These are phyloP conservation scores for Eupleurogrammus muticus DNA, from an alignment of 2,797 vertebrate species.

Conservation along the genomic window DNA sequence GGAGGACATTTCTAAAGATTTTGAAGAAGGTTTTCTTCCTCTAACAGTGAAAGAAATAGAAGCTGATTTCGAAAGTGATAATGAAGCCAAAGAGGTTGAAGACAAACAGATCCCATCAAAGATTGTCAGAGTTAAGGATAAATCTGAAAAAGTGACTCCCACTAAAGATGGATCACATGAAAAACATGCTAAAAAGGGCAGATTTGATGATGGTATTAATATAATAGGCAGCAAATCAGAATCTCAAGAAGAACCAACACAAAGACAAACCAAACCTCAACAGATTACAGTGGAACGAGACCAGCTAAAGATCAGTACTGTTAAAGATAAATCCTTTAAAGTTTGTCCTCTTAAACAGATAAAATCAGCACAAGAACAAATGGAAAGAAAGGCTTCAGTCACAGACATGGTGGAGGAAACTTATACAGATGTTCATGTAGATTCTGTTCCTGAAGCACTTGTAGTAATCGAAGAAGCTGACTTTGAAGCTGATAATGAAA, in stretches of 20 bases:
- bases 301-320: not conserved
- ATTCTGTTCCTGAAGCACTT: not conserved
- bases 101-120: not conserved
- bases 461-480: not conserved
- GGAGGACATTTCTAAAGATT: too few relatives aligned
- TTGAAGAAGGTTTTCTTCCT: too few relatives aligned
- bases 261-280: not conserved
- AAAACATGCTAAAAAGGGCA: not conserved
- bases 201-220: not conserved
- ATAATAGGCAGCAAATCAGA: not conserved
- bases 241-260: not conserved
- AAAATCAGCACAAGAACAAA: not conserved
- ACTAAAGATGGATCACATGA: not conserved
- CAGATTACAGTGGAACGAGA: not conserved
- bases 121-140: not conserved
- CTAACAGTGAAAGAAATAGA: too few relatives aligned
- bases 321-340: slow-evolving; percentile 24
- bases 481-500: not conserved
- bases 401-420: not conserved
- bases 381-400: not conserved
- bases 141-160: not conserved
- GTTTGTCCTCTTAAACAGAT: slow-evolving; percentile 8
- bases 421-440: not conserved
- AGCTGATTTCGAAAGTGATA: too few relatives aligned
- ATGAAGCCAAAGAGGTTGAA: not conserved